These are phyloP conservation scores for Acleris emargana DNA, from an alignment of 2,888 invertebrate genomes.

Conservation along the genomic window DNA sequence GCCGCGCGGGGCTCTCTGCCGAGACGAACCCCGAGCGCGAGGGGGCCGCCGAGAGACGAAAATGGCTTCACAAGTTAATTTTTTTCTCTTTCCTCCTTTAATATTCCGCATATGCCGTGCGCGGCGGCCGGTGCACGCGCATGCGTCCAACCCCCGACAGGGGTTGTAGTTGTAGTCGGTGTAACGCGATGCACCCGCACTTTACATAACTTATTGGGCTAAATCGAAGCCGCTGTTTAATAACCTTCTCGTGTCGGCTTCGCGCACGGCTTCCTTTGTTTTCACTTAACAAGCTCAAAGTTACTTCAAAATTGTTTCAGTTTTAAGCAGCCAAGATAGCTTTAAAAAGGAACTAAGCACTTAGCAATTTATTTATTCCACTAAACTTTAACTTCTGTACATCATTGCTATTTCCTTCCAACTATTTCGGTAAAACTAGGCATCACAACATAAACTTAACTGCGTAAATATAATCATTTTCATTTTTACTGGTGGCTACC, in stretches of 20 bases:
- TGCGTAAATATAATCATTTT: no score
- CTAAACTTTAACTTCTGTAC: no score
- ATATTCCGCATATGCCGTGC: constrained; percentile 83
- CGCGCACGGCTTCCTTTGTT: constrained; percentile 70
- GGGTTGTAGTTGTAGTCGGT: constrained; percentile 66
- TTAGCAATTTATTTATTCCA: no score
- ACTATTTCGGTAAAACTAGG: no score
- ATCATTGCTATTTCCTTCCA: no score
- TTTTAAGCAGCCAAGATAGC: no score
- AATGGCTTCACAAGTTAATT: constrained; percentile 84
- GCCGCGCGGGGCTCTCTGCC: constrained; percentile 73
- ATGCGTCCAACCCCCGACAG: constrained; percentile 70
- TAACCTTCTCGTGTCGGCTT: constrained; percentile 79
- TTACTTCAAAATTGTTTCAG: constrained; percentile 26
- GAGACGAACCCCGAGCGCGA: constrained; percentile 71
- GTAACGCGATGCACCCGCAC: constrained; percentile 72
- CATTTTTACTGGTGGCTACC: no score
- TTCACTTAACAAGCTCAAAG: constrained; percentile 48
- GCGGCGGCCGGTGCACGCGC: constrained; percentile 77
- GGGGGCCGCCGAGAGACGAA: constrained; percentile 80
- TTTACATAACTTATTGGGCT: constrained; percentile 82
- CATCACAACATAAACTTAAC: no score
- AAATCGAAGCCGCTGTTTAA: constrained; percentile 80
- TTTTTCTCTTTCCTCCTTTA: constrained; percentile 84
- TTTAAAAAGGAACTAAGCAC: no score